Base-by-base conservation (phyloP, 2,113 vertebrate species). In the Muntiacus reevesi region DNA sequence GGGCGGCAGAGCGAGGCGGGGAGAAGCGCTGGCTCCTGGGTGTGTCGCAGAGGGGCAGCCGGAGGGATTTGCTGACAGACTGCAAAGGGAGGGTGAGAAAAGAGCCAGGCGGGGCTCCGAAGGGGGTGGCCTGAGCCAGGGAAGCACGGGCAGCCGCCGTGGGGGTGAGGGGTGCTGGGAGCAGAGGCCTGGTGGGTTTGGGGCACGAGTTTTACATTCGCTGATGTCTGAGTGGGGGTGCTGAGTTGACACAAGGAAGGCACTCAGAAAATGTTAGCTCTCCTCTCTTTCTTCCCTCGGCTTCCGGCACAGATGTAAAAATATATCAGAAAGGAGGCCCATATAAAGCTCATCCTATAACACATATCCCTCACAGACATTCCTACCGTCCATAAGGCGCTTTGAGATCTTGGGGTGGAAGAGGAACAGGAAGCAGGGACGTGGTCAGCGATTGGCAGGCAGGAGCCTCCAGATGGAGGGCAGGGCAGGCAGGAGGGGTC, bases 91-190 rank as follows among this genome's bases (percentile, higher is more conserved):
- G 47, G n/a, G 8, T 23, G 0, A 78, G 67, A 43, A 47, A 28
- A 64, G 27, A 16, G n/a, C 6, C 45, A 8, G 3, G 64, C 10
- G 3, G 3, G 45, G 25, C 50, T 10, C 54, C 6, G 30, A 36
- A 16, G 25, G 79, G 76, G 4, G 17, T 1, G 40, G 67, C 67
- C 78, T 14, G 33, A 81, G 83, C 45, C 27, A 3, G 25, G 28
- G 50, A 50, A 76, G 64, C 50, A 33, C 0, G 2, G 33, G 23
- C 0, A 2, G 79, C 36, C 7, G 1, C 6, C 1, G 4, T 11
- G 30, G 19, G 43, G 36, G 13, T 6, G 7, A n/a, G 21, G 36
- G 19, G 4, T 7, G 43, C 43, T 30, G 85, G 27, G 60, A 8
- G 2, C 1, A 1, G 82, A 33, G 25, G 90, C 27, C 21, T 5